phyloP scores from a whole-genome alignment of 2,888 invertebrate genomes.

The Agrenia bidenticulata region DNA sequence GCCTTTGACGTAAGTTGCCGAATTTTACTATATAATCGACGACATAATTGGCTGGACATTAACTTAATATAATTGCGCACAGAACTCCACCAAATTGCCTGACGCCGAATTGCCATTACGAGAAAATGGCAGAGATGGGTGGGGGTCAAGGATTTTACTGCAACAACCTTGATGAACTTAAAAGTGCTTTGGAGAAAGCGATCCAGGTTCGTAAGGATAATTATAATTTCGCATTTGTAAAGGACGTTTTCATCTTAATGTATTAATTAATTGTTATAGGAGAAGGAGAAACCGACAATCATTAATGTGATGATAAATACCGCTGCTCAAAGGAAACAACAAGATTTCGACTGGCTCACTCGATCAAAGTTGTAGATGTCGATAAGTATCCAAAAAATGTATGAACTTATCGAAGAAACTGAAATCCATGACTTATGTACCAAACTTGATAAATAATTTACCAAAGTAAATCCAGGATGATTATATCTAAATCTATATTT shows the following conservation, averaged over 20 bases:
- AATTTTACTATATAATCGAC: too few species aligned
- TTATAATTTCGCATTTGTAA: too few species aligned
- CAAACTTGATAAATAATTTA: not conserved
- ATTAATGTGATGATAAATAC: conserved; percentile 90
- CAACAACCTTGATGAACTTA: conserved; percentile 73
- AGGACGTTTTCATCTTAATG: too few species aligned
- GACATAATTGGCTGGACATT: too few species aligned
- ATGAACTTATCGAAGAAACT: not conserved
- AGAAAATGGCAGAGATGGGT: conserved; percentile 85
- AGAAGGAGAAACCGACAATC: conserved; percentile 75
- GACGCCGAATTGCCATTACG: conserved; percentile 77
- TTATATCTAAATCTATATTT: conserved; percentile 5
- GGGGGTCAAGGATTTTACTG: conserved; percentile 78
- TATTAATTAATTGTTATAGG: conserved; percentile 54
- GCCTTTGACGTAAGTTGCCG: conserved; percentile 68
- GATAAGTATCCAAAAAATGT: not conserved
- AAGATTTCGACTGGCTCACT: conserved; percentile 88
- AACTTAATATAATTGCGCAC: too few species aligned
- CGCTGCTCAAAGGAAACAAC: conserved; percentile 83
- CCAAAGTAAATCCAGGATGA: too few species aligned
- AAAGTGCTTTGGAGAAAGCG: conserved; percentile 68
- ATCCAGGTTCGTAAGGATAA: conserved; percentile 59
- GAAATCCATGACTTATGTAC: not conserved
- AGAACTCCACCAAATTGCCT: conserved; percentile 85
- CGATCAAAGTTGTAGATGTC: conserved; percentile 77